Evolutionary conservation across 1,140 invertebrate species (phyloP).

Genomic region (Bradysia coprophila): DNA sequence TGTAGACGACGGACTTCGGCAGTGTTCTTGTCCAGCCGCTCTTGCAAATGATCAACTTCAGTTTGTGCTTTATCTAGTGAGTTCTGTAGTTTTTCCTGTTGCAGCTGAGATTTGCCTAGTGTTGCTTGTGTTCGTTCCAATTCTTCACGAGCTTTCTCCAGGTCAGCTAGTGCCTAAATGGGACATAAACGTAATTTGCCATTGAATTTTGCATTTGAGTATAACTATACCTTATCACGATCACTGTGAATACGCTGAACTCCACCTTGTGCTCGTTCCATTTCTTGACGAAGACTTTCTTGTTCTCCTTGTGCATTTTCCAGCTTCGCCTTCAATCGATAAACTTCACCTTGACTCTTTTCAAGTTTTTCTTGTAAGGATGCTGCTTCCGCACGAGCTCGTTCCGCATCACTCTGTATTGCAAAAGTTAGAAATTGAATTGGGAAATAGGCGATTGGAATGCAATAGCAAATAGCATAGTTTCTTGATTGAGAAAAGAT

Average conservation of each 20-base stretch:
- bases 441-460: neutral
- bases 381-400: constrained; percentile 61
- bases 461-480: too few species aligned
- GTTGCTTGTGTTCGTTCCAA: constrained; percentile 74
- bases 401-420: constrained; percentile 60
- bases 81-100: constrained; percentile 78
- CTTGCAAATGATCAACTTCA: constrained; percentile 78
- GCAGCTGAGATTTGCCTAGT: constrained; percentile 71
- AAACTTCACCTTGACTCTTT: constrained; percentile 87
- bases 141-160: constrained; percentile 81
- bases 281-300: constrained; percentile 78
- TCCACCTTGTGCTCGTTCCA: constrained; percentile 43
- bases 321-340: constrained; percentile 76
- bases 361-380: constrained; percentile 81
- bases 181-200: neutral
- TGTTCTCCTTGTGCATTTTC: constrained; percentile 89
- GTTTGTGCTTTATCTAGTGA: constrained; percentile 73
- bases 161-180: constrained; percentile 42
- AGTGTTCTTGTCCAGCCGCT: constrained; percentile 61
- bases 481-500: neutral
- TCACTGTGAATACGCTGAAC: constrained; percentile 70
- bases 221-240: constrained; percentile 44
- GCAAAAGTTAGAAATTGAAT: neutral
- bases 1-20: constrained; percentile 69
- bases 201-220: neutral